Evolutionary conservation across 2,797 vertebrate genomes (phyloP), one percentile per base, ranked within the genome.

Genomic region (Etheostoma nigrum): DNA sequence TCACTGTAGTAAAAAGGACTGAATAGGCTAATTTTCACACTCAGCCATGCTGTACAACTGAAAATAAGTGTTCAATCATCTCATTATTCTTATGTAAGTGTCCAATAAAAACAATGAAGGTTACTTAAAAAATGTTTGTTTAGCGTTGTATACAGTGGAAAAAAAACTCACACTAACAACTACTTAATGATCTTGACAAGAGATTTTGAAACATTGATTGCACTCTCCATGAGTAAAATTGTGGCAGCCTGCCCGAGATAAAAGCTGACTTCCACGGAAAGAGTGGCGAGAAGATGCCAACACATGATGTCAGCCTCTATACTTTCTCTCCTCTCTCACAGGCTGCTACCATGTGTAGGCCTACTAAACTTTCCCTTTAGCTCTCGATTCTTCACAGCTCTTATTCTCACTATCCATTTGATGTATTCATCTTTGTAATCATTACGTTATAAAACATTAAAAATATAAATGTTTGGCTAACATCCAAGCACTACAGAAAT

Each of bases 11-110:
- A 61, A 85, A 54, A 45, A 71, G 55, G 30, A 64, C 67, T 30
- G 64, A 76, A 72, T 13, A 72, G 71, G 63, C 62, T 69, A 16
- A 81, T 79, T 75, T 64, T 45, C 25, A 30, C 49, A 5, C 58
- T 53, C 19, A 67, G 54, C 52, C 30, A 30, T 3, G 23, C 1
- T 0, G 25, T 48, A 14, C 16, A 23, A 51, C 15, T n/a, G 42
- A 30, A 74, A 63, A 40, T 73, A 15, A 51, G 8, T 21, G 48
- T 62, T 52, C 62, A 51, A 42, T 58, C 11, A 54, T 76, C 40
- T 70, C 55, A 27, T 60, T 70, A 59, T 36, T 45, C 49, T 70
- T 40, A 66, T 57, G 60, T 19, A 27, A 48, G 30, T 59, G 27
- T 18, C 13, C 18, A 2, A 78, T 61, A 51, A 27, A 76, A 70